A percentile compares a stretch with the other conserved stretches of the same genome.
Evolutionary conservation across 2,113 vertebrate species (phyloP).

Genomic region (Sceloporus tristichus): DNA sequence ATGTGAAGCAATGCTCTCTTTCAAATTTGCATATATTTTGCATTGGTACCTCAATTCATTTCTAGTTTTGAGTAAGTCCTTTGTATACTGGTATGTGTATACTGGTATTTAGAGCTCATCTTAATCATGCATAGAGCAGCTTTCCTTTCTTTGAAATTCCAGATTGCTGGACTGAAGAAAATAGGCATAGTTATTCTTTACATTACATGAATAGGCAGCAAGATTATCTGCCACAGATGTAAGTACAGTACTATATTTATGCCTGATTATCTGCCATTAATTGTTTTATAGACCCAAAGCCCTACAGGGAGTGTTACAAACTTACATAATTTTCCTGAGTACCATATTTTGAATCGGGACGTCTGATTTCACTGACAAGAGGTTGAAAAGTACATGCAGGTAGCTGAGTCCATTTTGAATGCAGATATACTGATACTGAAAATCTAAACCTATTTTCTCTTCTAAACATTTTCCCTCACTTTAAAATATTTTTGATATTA

Average conservation of each 20-base stretch:
- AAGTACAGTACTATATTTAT: constrained; percentile 71
- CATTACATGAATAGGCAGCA: constrained; percentile 59
- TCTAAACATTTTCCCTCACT: fast-evolving
- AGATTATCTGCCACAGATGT: constrained; percentile 61
- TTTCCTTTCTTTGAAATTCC: constrained; percentile 56
- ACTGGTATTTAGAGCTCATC: constrained; percentile 29
- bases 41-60: constrained; percentile 16
- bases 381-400: constrained; percentile 46
- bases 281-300: constrained; percentile 59
- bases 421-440: not conserved
- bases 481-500: not conserved
- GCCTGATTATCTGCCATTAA: constrained; percentile 71
- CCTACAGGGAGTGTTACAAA: constrained; percentile 61
- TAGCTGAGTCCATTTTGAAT: not conserved
- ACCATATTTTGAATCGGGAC: constrained; percentile 55
- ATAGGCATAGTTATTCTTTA: constrained; percentile 62
- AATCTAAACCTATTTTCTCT: not conserved
- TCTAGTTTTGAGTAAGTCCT: constrained; percentile 8
- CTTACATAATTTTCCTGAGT: constrained; percentile 61
- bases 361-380: constrained; percentile 60
- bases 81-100: constrained; percentile 36
- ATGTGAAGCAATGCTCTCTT: not conserved
- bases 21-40: constrained; percentile 8
- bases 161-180: constrained; percentile 65
- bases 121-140: constrained; percentile 54